These are phyloP conservation scores for Sabellastarte sp. DNA, from an alignment of 2,888 invertebrate genomes.

Conservation along the genomic window DNA sequence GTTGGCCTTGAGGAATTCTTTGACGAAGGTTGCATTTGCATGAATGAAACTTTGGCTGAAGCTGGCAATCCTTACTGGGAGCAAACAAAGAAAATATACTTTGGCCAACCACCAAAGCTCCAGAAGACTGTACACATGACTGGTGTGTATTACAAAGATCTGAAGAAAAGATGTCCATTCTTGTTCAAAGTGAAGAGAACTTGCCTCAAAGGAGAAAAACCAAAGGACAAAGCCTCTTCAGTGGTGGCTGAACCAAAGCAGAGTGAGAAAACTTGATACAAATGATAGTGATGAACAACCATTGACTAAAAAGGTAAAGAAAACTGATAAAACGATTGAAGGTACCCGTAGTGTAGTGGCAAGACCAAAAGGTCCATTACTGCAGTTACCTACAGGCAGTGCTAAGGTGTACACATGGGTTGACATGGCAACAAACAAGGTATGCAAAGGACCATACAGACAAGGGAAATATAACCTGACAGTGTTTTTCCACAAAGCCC, in stretches of 20 bases:
- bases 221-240: too few species aligned
- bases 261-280: too few species aligned
- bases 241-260: too few species aligned
- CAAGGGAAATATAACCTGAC: background rate
- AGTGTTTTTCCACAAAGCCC: slow-evolving; percentile 13
- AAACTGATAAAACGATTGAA: too few species aligned
- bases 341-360: background rate
- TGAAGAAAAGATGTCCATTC: slow-evolving; percentile 2
- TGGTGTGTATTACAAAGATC: slow-evolving; percentile 4
- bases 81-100: slow-evolving; percentile 11
- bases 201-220: too few species aligned
- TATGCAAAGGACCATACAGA: slow-evolving; percentile 17
- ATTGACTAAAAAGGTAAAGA: too few species aligned
- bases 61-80: slow-evolving; percentile 17
- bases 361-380: slow-evolving; percentile 10
- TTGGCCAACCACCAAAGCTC: slow-evolving; percentile 4
- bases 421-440: slow-evolving; percentile 6
- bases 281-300: too few species aligned
- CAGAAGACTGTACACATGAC: slow-evolving; percentile 20
- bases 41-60: slow-evolving; percentile 6
- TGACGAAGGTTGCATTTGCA: slow-evolving; percentile 6
- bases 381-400: slow-evolving; percentile 16
- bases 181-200: too few species aligned
- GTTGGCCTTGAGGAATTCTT: slow-evolving; percentile 12
- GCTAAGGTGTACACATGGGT: slow-evolving; percentile 13